phyloP scores from a whole-genome alignment of 37 sponge, comb jelly and placozoan genomes.

The Haliclona indistincta region DNA sequence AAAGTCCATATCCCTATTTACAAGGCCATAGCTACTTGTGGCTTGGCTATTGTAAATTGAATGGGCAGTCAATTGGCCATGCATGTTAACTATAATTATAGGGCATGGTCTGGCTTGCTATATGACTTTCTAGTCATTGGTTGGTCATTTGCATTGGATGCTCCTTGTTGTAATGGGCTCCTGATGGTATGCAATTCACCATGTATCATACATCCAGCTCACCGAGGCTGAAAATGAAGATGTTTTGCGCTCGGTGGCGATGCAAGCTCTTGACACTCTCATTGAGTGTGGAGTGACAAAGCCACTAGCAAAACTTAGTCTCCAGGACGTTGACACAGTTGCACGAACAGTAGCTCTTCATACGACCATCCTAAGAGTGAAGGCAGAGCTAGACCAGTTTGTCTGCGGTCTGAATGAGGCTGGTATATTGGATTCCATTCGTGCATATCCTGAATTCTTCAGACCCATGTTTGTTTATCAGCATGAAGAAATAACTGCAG shows the following conservation, averaged over 20 bases:
- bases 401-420: background rate
- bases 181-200: too few relatives aligned
- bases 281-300: background rate
- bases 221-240: background rate
- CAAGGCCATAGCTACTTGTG: too few relatives aligned
- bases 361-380: background rate
- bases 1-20: too few relatives aligned
- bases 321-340: background rate
- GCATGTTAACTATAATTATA: too few relatives aligned
- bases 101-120: too few relatives aligned
- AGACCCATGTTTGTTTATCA: slow-evolving; percentile 24
- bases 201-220: background rate
- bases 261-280: too few relatives aligned
- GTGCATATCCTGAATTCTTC: slow-evolving; percentile 3
- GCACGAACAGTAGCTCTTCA: background rate
- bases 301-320: background rate
- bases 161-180: background rate
- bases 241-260: too few relatives aligned
- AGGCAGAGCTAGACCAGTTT: slow-evolving; percentile 16
- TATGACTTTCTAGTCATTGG: too few relatives aligned
- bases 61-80: too few relatives aligned
- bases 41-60: too few relatives aligned
- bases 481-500: background rate
- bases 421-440: background rate
- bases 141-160: background rate